Conservation (phyloP, 2,797 vertebrate species). For the Eulemur rubriventer region DNA sequence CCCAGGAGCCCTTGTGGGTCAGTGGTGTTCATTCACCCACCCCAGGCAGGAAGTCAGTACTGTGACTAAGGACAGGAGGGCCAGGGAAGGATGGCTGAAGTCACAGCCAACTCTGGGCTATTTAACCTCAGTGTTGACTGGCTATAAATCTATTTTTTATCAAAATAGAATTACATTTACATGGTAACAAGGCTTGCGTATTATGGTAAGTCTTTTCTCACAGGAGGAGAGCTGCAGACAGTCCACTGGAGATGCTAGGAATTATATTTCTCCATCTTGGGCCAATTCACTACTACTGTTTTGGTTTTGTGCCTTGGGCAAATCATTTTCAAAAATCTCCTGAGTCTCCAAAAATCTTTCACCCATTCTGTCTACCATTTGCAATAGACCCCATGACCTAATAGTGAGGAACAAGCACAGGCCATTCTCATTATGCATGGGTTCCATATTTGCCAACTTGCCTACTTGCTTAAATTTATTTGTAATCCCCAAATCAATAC, state of each 20-base stretch:
- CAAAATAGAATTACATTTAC: slow-evolving; percentile 33
- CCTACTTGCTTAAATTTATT: neutral
- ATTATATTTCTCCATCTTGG: neutral
- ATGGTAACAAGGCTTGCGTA: neutral
- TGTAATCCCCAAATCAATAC: neutral
- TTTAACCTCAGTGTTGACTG: neutral
- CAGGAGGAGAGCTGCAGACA: neutral
- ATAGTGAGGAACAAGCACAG: neutral
- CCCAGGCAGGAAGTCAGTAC: neutral
- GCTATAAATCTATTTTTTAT: slow-evolving; percentile 44
- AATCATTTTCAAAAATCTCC: neutral
- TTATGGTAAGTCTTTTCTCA: neutral
- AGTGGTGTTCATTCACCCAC: fast-evolving
- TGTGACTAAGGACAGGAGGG: neutral
- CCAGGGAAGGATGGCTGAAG: neutral
- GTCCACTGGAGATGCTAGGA: neutral
- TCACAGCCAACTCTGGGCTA: neutral
- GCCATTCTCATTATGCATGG: neutral
- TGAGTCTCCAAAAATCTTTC: neutral
- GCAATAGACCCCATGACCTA: neutral
- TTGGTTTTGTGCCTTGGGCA: neutral
- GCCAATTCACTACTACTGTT: slow-evolving; percentile 19
- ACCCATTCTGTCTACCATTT: neutral
- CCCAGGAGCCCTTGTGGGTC: neutral
- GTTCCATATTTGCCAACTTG: neutral